A percentile compares a stretch with the other conserved stretches of the same genome.
These are phyloP conservation scores for Nebria ingens DNA, from an alignment of 1,140 invertebrate species.

Conservation along the genomic window DNA sequence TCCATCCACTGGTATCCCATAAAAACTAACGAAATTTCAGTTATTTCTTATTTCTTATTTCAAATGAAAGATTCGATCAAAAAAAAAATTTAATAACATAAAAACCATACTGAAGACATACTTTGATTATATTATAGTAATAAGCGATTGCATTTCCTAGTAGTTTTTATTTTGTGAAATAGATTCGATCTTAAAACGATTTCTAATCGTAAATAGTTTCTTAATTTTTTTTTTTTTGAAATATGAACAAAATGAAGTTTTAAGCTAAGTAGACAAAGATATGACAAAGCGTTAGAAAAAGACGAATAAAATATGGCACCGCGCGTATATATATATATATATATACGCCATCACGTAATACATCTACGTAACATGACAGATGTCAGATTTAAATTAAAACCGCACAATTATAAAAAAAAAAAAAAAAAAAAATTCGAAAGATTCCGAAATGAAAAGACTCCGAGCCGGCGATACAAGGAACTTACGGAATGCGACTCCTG, in stretches of 20 bases:
- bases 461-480: neutral
- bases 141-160: neutral
- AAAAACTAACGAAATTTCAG: neutral
- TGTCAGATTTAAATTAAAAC: constrained; percentile 9
- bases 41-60: too few species aligned
- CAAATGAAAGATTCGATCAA: constrained; percentile 5
- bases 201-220: too few species aligned
- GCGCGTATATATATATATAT: neutral
- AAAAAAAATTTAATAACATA: neutral
- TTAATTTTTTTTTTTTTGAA: too few species aligned
- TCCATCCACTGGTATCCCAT: neutral
- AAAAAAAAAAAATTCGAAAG: neutral
- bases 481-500: constrained; percentile 4
- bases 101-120: neutral
- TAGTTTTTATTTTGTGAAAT: too few species aligned
- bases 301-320: neutral
- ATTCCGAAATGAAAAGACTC: neutral
- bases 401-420: constrained; percentile 7
- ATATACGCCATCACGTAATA: constrained; percentile 1
- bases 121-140: neutral
- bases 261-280: neutral
- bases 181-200: too few species aligned
- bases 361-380: constrained; percentile 2
- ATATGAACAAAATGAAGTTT: neutral
- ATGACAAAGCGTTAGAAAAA: neutral